Evolutionary conservation across 2,888 invertebrate species (phyloP).

Genomic region (Drosophila macrospina): DNA sequence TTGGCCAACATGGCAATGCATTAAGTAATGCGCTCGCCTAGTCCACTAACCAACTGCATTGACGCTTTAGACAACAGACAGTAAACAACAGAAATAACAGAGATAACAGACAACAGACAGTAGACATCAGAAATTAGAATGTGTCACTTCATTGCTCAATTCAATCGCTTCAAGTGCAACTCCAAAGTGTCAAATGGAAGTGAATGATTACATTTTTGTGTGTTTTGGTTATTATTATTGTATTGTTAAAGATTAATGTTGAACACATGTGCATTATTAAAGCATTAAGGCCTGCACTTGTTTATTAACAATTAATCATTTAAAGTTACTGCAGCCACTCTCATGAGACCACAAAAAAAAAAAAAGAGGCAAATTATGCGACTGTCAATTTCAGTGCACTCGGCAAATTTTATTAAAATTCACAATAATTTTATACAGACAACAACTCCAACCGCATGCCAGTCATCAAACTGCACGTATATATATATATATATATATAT

Average conservation of each 20-base stretch:
- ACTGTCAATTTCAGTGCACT: conserved; percentile 65
- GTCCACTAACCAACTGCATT: conserved; percentile 4
- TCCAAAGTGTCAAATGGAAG: conserved; percentile 39
- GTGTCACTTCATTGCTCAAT: conserved; percentile 45
- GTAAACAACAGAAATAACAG: too few species aligned
- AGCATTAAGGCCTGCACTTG: conserved; percentile 30
- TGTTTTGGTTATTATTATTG: conserved; percentile 10
- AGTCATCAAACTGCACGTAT: conserved; percentile 17
- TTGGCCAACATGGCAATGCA: conserved; percentile 25
- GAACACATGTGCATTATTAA: conserved; percentile 22
- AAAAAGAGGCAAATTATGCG: conserved; percentile 60
- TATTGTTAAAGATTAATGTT: not conserved
- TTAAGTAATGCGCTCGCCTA: conserved; percentile 19
- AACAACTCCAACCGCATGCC: conserved; percentile 30
- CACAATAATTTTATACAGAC: conserved; percentile 45
- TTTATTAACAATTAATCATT: conserved; percentile 60
- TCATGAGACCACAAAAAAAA: conserved; percentile 41
- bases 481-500: conserved; percentile 1
- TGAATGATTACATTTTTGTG: conserved; percentile 26
- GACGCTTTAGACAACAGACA: conserved; percentile 5
- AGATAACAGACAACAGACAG: too few species aligned
- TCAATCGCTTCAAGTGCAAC: conserved; percentile 17
- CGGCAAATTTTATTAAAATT: conserved; percentile 64
- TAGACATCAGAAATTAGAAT: conserved; percentile 14
- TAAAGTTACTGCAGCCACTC: conserved; percentile 35